phyloP scores from a whole-genome alignment of 2,797 vertebrate species.

The Acestrorhynchus altus region DNA sequence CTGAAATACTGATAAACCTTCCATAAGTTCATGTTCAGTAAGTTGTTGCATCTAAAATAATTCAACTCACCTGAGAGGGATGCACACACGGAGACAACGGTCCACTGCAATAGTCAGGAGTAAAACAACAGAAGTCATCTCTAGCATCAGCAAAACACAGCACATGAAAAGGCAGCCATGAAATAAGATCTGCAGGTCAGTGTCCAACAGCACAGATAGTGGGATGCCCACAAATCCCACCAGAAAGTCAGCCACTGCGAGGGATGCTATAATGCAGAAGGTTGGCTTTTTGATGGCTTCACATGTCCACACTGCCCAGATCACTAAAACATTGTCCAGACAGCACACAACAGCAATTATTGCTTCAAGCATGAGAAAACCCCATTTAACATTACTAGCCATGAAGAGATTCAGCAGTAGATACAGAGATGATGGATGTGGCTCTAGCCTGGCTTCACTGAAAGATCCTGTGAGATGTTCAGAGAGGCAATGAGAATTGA shows the following conservation, averaged over 20 bases:
- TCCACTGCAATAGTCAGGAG: constrained; percentile 87
- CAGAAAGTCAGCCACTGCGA: not conserved
- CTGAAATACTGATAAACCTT: too few species aligned
- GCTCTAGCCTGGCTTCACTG: not conserved
- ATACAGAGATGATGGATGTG: not conserved
- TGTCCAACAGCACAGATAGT: constrained; percentile 64
- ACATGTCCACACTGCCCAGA: not conserved
- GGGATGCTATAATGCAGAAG: constrained; percentile 1
- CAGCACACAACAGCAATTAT: constrained; percentile 58
- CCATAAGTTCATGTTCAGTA: too few species aligned
- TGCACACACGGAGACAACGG: constrained; percentile 83
- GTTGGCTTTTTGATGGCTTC: not conserved
- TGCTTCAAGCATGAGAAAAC: not conserved
- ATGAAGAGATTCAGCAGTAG: not conserved
- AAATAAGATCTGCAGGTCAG: constrained; percentile 71
- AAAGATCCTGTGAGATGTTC: too few species aligned
- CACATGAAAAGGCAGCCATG: constrained; percentile 81
- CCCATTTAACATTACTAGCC: not conserved
- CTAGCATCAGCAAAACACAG: constrained; percentile 82
- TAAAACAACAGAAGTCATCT: constrained; percentile 82
- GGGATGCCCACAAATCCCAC: not conserved
- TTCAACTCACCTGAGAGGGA: constrained; percentile 76
- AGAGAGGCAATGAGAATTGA: not conserved
- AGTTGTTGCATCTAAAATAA: too few species aligned
- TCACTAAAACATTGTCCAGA: constrained; percentile 75